Base-by-base conservation (phyloP, 2,113 vertebrate species). In the Nestor notabilis region DNA sequence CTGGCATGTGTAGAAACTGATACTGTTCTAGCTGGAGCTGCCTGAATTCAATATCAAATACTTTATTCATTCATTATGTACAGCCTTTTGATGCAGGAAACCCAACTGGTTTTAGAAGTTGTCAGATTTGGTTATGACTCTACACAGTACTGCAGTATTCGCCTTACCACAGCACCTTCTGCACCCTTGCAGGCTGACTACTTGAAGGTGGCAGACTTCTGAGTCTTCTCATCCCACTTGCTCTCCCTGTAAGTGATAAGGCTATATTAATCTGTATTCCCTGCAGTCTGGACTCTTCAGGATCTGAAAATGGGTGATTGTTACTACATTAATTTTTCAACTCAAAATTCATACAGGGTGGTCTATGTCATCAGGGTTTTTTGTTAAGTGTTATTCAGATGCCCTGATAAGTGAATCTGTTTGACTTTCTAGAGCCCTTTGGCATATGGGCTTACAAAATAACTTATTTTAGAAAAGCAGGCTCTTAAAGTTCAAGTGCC, bases 401-500 rank as follows among this genome's bases (percentile, higher is more conserved):
- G 33, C 3, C 9, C 47, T 69, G 23, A 28, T 83, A 77, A 89
- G 16, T n/a, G 46, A 82, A 91, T 35, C 44, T 0, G 1, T 68
- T 82, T 83, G 68, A 77, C 70, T 89, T 97, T 74, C 28, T 78
- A 49, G 66, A 77, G 17, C 35, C 37, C 16, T 84, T 60, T 87
- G 55, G 44, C 31, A 60, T 76, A 35, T 58, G 43, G 70, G n/a
- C 47, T 91, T 93, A 71, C 21, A 72, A 85, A 96, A 83, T 47
- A 77, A 77, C 61, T 66, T 72, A 11, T 23, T 55, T 84, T 43
- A 53, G 60, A 90, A 94, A 31, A 82, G 7, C 28, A 41, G 65
- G 61, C 47, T 53, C 39, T 87, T 83, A n/a, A 96, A 95, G 63
- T 94, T 97, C 89, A 92, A 97, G 86, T 87, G 77, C 70, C 43